A percentile compares a stretch with the other conserved stretches of the same genome.
These are phyloP conservation scores for Phaethon lepturus DNA, from an alignment of 2,113 vertebrate species.

Conservation along the genomic window DNA sequence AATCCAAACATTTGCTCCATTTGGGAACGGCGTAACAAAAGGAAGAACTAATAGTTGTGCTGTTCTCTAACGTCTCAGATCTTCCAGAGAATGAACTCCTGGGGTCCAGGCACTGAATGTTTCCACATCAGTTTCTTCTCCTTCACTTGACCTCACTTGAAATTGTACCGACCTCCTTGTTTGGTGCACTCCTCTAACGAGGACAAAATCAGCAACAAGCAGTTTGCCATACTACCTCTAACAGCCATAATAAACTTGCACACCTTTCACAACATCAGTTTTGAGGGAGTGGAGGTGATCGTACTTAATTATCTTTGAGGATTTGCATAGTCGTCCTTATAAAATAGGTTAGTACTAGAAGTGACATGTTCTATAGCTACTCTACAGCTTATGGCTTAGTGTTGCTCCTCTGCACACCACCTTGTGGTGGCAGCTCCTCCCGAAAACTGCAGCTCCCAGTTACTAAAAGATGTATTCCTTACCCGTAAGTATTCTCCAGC, in stretches of 20 bases:
- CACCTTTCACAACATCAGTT: fast-evolving
- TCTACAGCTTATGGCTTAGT: fast-evolving
- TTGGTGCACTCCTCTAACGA: neutral
- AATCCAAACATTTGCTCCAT: neutral
- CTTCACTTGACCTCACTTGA: neutral
- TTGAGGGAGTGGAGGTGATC: neutral
- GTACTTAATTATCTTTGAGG: fast-evolving
- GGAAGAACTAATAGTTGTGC: fast-evolving
- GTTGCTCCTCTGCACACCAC: neutral
- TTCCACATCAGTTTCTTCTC: neutral
- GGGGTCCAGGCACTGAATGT: neutral
- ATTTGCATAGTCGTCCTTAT: fast-evolving
- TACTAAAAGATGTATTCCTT: fast-evolving
- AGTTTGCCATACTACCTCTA: neutral
- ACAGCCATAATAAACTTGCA: neutral
- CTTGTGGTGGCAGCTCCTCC: neutral
- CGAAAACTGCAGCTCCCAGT: neutral
- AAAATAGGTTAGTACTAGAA: fast-evolving
- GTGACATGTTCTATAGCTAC: fast-evolving
- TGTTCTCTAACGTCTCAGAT: neutral
- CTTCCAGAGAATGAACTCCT: neutral
- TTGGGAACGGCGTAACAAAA: neutral
- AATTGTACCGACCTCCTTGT: neutral
- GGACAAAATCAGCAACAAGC: neutral
- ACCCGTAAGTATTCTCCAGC: neutral